These are phyloP conservation scores for Drosophila atroscutellata DNA, from an alignment of 2,888 invertebrate species.

Conservation along the genomic window DNA sequence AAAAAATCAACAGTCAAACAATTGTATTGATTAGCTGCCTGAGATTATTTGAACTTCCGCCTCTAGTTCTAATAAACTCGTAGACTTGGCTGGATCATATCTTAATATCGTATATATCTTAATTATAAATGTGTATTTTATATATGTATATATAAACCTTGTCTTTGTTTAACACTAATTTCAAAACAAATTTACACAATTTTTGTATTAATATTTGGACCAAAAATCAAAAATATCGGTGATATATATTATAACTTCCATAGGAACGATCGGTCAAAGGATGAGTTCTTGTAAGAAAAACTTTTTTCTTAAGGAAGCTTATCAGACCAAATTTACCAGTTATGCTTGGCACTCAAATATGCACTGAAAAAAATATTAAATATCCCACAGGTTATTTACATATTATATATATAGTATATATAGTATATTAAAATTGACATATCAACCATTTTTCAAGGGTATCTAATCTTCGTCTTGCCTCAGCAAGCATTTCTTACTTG, in stretches of 20 bases:
- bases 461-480: background rate
- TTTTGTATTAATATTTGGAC: too few relatives aligned
- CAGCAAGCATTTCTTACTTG: background rate
- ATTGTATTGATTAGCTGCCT: background rate
- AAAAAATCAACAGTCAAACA: background rate
- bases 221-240: too few relatives aligned
- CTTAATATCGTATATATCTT: too few relatives aligned
- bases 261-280: rapidly evolving
- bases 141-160: too few relatives aligned
- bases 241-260: too few relatives aligned
- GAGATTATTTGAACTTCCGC: background rate
- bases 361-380: background rate
- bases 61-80: background rate
- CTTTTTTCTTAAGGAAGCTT: too few relatives aligned
- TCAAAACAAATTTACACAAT: too few relatives aligned
- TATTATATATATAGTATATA: too few relatives aligned
- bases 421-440: background rate
- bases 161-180: too few relatives aligned
- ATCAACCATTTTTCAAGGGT: background rate
- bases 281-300: too few relatives aligned
- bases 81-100: background rate
- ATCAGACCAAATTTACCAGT: background rate
- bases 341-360: background rate
- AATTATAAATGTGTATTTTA: too few relatives aligned
- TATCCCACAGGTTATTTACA: too few relatives aligned